phyloP scores from a whole-genome alignment of 2,888 invertebrate species.

The Pelosia muscerda region DNA sequence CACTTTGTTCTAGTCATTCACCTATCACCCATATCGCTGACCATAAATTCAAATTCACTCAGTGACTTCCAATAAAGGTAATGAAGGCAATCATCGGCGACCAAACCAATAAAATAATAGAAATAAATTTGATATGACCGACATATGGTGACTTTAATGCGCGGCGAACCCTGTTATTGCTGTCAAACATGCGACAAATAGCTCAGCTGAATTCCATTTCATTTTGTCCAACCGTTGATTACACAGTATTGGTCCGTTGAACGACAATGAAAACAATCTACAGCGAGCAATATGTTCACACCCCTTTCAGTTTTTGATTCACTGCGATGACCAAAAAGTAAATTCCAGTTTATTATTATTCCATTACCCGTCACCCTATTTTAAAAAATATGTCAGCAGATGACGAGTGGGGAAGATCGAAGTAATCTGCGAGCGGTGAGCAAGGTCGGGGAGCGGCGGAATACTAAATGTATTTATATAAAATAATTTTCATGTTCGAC shows the following conservation, averaged over 20 bases:
- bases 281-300: conserved; percentile 84
- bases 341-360: conserved; percentile 87
- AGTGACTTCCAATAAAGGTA: conserved; percentile 85
- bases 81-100: conserved; percentile 84
- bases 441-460: conserved; percentile 71
- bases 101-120: conserved; percentile 86
- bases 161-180: conserved; percentile 85
- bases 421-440: conserved; percentile 70
- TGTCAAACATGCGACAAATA: conserved; percentile 87
- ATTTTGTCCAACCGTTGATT: conserved; percentile 83
- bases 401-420: conserved; percentile 78
- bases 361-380: conserved; percentile 84
- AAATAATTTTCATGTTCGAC: conserved; percentile 87
- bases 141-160: conserved; percentile 85
- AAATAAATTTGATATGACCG: conserved; percentile 87
- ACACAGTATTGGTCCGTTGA: conserved; percentile 83
- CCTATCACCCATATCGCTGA: conserved; percentile 81
- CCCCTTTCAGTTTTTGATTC: conserved; percentile 85
- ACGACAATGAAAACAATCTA: conserved; percentile 82
- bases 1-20: conserved; percentile 82
- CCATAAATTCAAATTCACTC: conserved; percentile 85
- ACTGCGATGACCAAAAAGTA: conserved; percentile 85
- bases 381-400: conserved; percentile 86
- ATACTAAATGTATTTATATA: conserved; percentile 86
- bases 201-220: conserved; percentile 80